phyloP scores from a whole-genome alignment of 2,113 vertebrate genomes.

The Amphiprion percula region DNA sequence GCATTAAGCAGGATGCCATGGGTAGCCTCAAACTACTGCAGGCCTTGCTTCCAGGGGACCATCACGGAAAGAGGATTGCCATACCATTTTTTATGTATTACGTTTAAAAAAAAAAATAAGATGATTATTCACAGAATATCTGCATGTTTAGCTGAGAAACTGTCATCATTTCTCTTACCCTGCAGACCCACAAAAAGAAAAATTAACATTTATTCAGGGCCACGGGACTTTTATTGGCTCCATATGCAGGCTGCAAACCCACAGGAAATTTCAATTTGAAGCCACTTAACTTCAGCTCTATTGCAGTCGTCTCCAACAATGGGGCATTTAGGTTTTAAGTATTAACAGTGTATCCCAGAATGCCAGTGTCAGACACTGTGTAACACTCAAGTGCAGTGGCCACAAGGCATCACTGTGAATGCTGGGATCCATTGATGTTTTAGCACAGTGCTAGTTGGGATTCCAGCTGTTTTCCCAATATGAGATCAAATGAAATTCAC shows the following conservation, averaged over 20 bases:
- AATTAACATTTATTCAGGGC: conserved; percentile 69
- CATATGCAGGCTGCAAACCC: conserved; percentile 66
- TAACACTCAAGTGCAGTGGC: conserved; percentile 77
- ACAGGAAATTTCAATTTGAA: conserved; percentile 79
- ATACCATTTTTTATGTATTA: conserved; percentile 53
- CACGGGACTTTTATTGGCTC: conserved; percentile 70
- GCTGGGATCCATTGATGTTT: conserved; percentile 60
- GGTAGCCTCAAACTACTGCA: conserved; percentile 75
- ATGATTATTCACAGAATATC: conserved; percentile 78
- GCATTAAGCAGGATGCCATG: conserved; percentile 79
- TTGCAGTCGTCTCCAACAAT: conserved; percentile 68
- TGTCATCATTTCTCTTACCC: conserved; percentile 71
- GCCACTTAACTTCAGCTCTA: conserved; percentile 73
- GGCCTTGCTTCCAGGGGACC: conserved; percentile 75
- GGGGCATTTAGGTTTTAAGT: conserved; percentile 66
- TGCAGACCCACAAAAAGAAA: conserved; percentile 69
- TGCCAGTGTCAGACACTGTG: conserved; percentile 77
- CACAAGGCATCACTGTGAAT: conserved; percentile 73
- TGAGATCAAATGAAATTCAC: conserved; percentile 82
- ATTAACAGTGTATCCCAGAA: conserved; percentile 74
- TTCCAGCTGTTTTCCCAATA: conserved; percentile 75
- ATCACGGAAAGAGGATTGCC: conserved; percentile 64
- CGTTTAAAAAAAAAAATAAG: conserved; percentile 67
- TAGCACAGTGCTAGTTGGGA: conserved; percentile 68
- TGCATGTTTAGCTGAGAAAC: conserved; percentile 63